phyloP scores from a whole-genome alignment of 1,140 invertebrate genomes.

The Zaprionus davidi region DNA sequence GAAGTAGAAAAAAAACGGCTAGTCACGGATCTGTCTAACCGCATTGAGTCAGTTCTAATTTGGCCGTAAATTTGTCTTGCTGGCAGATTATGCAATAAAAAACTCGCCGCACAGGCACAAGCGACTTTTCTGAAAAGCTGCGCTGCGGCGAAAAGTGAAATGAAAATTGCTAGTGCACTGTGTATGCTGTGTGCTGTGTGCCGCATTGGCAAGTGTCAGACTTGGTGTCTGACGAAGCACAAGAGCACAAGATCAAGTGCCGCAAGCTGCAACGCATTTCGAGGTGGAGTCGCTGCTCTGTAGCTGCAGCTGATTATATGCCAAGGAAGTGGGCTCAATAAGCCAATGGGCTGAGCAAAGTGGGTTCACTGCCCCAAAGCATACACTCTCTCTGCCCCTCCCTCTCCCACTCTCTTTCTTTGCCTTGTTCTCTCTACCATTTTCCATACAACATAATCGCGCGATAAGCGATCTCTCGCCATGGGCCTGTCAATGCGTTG shows the following conservation, averaged over 20 bases:
- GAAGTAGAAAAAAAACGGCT: slow-evolving; percentile 40
- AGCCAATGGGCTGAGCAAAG: slow-evolving; percentile 15
- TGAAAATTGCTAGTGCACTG: slow-evolving; percentile 63
- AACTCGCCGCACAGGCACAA: slow-evolving; percentile 24
- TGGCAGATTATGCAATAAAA: slow-evolving; percentile 78
- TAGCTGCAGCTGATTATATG: slow-evolving; percentile 63
- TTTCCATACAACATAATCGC: slow-evolving; percentile 76
- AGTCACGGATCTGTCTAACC: slow-evolving; percentile 61
- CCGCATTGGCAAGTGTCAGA: slow-evolving; percentile 56
- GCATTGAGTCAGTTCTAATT: slow-evolving; percentile 76
- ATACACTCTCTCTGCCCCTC: background rate
- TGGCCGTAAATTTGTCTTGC: slow-evolving; percentile 78
- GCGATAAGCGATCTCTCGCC: slow-evolving; percentile 73
- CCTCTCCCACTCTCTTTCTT: background rate
- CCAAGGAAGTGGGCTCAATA: slow-evolving; percentile 37
- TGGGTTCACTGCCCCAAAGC: slow-evolving; percentile 58
- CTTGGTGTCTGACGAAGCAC: slow-evolving; percentile 22
- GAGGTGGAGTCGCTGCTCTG: background rate
- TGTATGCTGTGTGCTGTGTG: background rate
- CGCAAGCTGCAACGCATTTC: slow-evolving; percentile 53
- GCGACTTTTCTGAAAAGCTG: slow-evolving; percentile 41
- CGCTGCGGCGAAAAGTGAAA: slow-evolving; percentile 65
- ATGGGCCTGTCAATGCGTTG: slow-evolving; percentile 73
- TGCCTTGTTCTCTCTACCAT: slow-evolving; percentile 8
- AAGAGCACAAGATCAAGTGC: slow-evolving; percentile 26